phyloP scores from a whole-genome alignment of 2,797 vertebrate species.

The Smutsia gigantea region DNA sequence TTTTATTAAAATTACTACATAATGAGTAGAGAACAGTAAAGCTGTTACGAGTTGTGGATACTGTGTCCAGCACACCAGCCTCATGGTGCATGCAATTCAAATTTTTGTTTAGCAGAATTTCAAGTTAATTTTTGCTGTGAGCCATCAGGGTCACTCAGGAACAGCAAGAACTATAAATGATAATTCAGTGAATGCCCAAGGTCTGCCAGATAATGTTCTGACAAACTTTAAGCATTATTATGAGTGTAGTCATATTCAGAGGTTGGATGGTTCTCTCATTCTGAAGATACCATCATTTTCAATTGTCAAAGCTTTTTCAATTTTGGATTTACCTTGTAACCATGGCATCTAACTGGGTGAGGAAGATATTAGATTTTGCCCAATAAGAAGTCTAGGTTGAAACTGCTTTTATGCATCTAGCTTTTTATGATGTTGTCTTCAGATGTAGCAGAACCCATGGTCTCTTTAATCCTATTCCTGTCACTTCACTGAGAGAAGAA shows the following conservation, averaged over 20 bases:
- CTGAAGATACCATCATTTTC: not conserved
- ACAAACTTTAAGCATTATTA: not conserved
- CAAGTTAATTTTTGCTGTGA: not conserved
- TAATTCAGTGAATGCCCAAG: not conserved
- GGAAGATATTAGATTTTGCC: not conserved
- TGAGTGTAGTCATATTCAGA: not conserved
- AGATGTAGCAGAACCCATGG: not conserved
- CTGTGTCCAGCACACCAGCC: not conserved
- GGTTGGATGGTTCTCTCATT: not conserved
- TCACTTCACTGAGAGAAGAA: not conserved
- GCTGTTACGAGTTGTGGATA: not conserved
- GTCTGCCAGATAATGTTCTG: not conserved
- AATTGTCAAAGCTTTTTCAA: not conserved
- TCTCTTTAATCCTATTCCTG: not conserved
- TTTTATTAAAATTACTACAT: not conserved
- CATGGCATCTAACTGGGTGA: not conserved
- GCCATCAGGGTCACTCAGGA: not conserved
- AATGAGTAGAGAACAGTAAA: not conserved
- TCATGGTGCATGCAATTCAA: not conserved
- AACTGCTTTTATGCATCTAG: not conserved
- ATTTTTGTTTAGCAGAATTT: not conserved
- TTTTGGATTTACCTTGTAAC: constrained; percentile 12
- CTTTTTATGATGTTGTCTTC: not conserved
- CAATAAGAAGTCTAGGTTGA: not conserved
- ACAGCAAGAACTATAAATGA: not conserved